phyloP scores from a whole-genome alignment of 2,888 invertebrate genomes.

The Drosophila niveifrons region DNA sequence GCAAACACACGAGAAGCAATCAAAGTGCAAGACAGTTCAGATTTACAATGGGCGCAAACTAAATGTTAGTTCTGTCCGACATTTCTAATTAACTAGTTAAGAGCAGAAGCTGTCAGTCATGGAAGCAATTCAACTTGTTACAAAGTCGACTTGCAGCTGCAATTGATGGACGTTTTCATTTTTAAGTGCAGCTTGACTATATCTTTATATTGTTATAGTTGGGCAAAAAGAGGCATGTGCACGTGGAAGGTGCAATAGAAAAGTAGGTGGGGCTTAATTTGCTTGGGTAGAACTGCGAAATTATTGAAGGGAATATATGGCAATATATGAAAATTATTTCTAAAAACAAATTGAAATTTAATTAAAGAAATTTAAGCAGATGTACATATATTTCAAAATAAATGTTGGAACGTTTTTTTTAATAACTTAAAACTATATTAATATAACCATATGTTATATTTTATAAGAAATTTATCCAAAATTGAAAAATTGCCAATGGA shows the following conservation, averaged over 20 bases:
- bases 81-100: constrained; percentile 52
- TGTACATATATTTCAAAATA: too few species aligned
- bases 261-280: background rate
- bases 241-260: background rate
- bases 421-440: too few species aligned
- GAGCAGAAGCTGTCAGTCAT: constrained; percentile 33
- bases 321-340: too few species aligned
- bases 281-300: too few species aligned
- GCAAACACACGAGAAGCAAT: constrained; percentile 22
- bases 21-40: constrained; percentile 34
- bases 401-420: too few species aligned
- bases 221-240: background rate
- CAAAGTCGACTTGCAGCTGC: constrained; percentile 8
- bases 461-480: too few species aligned
- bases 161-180: constrained; percentile 4
- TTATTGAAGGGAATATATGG: too few species aligned
- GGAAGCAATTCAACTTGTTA: constrained; percentile 6
- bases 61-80: constrained; percentile 28
- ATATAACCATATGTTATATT: too few species aligned
- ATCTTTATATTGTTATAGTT: background rate
- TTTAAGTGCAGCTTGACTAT: background rate
- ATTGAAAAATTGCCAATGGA: too few species aligned
- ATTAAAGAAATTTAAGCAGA: too few species aligned
- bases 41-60: constrained; percentile 33
- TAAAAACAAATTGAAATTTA: too few species aligned